A percentile compares a stretch with the other conserved stretches of the same genome.
Conservation (phyloP, 1,140 invertebrate species). For the Zaprionus ornatus region DNA sequence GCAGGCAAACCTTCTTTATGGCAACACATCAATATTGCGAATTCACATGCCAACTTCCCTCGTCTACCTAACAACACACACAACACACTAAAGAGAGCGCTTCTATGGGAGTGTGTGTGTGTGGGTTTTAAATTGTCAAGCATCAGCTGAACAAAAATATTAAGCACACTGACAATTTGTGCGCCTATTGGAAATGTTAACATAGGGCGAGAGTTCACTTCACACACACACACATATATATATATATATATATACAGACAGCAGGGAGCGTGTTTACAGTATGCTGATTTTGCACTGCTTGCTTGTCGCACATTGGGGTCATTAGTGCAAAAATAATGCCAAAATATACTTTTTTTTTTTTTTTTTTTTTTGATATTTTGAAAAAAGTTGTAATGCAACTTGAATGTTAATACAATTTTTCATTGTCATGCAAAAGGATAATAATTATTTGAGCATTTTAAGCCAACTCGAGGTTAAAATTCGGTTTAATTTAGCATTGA, state of each 20-base stretch:
- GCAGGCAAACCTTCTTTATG: slow-evolving; percentile 48
- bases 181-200: slow-evolving; percentile 5
- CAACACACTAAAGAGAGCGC: background rate
- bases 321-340: no score
- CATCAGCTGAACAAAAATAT: background rate
- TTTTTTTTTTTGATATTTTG: background rate
- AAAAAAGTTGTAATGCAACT: no score
- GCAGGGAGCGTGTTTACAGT: background rate
- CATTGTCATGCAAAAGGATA: no score
- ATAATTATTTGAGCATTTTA: no score
- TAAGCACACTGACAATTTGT: slow-evolving; percentile 1
- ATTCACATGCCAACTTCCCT: slow-evolving; percentile 18
- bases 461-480: no score
- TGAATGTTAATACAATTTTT: no score
- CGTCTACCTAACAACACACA: background rate
- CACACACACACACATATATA: background rate
- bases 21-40: slow-evolving; percentile 14
- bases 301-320: background rate
- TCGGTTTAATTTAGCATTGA: no score
- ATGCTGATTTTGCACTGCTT: background rate
- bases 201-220: background rate
- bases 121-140: slow-evolving; percentile 12
- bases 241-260: background rate
- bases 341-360: no score
- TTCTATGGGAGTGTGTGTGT: background rate